Conservation (phyloP, 2,888 invertebrate species). For the Cyclophora albipunctata region DNA sequence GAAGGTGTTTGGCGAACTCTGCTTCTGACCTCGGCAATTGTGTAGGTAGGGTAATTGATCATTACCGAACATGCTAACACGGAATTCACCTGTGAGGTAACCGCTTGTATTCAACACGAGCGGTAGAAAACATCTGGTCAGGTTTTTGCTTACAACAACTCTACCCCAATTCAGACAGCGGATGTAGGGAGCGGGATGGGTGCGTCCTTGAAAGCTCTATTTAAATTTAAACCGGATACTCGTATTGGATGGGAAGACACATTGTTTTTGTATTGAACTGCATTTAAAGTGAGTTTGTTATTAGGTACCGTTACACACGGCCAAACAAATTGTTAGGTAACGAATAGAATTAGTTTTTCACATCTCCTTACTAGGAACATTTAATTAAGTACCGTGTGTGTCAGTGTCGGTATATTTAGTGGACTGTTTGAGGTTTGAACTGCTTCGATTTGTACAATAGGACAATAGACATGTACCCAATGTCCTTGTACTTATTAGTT, state of each 20-base stretch:
- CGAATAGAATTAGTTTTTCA: too few relatives aligned
- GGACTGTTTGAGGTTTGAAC: too few relatives aligned
- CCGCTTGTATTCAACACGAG: constrained; percentile 6
- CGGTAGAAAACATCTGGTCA: constrained; percentile 34
- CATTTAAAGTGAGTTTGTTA: constrained; percentile 1
- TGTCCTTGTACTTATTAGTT: too few relatives aligned
- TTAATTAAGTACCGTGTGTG: too few relatives aligned
- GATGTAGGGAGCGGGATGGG: constrained; percentile 67
- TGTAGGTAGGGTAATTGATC: constrained; percentile 34
- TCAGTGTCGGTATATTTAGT: too few relatives aligned
- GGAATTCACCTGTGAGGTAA: constrained; percentile 25
- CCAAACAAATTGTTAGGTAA: too few relatives aligned
- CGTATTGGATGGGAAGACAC: constrained; percentile 34
- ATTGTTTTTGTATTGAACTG: constrained; percentile 16
- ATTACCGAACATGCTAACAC: neutral
- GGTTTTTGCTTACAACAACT: constrained; percentile 48
- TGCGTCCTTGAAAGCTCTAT: constrained; percentile 58
- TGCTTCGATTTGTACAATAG: too few relatives aligned
- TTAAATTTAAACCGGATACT: constrained; percentile 54
- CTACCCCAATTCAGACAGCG: constrained; percentile 58
- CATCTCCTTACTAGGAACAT: too few relatives aligned
- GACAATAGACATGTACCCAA: too few relatives aligned
- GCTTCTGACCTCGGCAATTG: constrained; percentile 21
- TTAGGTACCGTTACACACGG: neutral
- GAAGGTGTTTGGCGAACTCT: constrained; percentile 42